These are phyloP conservation scores for Stenchaetothrips biformis DNA, from an alignment of 2,888 invertebrate genomes.

Conservation along the genomic window DNA sequence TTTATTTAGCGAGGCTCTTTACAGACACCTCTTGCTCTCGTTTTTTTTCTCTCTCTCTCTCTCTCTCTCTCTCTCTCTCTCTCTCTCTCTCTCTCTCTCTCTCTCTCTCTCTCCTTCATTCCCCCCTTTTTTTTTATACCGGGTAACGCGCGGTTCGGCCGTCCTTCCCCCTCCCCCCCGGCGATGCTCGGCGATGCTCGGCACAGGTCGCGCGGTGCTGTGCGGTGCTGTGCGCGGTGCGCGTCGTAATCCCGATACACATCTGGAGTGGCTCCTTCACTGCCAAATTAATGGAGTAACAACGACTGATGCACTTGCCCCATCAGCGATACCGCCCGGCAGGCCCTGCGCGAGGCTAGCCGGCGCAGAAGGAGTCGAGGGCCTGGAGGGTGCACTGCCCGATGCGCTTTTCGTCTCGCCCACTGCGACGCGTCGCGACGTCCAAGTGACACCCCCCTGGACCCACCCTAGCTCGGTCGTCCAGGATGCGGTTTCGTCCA, in stretches of 20 bases:
- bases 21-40: constrained; percentile 6
- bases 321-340: background rate
- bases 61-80: background rate
- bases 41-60: background rate
- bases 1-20: constrained; percentile 25
- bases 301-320: background rate
- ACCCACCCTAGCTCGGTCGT: too few species aligned
- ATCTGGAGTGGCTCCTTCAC: constrained; percentile 17
- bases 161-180: background rate
- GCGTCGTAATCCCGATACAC: background rate
- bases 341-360: too few species aligned
- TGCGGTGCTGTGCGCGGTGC: too few species aligned
- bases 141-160: background rate
- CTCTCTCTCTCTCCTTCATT: background rate
- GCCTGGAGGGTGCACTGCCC: too few species aligned
- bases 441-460: too few species aligned
- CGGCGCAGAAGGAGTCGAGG: too few species aligned
- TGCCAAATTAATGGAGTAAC: constrained; percentile 16
- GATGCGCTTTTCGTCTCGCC: too few species aligned
- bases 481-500: too few species aligned
- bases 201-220: too few species aligned
- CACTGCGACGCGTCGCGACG: too few species aligned
- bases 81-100: background rate
- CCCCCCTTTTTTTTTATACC: background rate
- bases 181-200: background rate